Evolutionary conservation across 2,888 invertebrate species (phyloP).

Genomic region (Bellardia bayeri): DNA sequence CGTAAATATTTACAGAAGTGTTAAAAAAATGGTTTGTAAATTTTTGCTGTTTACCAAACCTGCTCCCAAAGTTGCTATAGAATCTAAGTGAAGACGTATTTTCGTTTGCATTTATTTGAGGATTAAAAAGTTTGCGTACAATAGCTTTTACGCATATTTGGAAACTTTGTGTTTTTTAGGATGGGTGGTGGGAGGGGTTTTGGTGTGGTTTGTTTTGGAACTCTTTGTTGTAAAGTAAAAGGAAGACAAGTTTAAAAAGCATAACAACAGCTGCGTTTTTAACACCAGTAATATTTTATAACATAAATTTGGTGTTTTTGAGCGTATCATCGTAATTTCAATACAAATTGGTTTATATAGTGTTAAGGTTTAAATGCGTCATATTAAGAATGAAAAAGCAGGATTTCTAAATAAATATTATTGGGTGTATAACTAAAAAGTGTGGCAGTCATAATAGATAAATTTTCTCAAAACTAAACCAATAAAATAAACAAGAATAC

Average conservation of each 20-base stretch:
- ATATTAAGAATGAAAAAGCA: too few species aligned
- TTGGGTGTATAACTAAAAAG: too few species aligned
- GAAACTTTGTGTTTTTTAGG: not conserved
- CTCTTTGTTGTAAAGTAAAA: slow-evolving; percentile 12
- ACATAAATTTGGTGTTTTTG: not conserved
- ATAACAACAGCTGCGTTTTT: slow-evolving; percentile 6
- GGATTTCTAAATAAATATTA: too few species aligned
- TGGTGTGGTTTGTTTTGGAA: too few species aligned
- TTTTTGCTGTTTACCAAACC: slow-evolving; percentile 69
- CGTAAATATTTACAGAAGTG: slow-evolving; percentile 78
- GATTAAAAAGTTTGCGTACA: slow-evolving; percentile 76
- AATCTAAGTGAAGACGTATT: not conserved
- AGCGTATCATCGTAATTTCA: too few species aligned
- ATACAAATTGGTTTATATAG: too few species aligned
- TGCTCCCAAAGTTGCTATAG: slow-evolving; percentile 11
- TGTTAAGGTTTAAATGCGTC: too few species aligned
- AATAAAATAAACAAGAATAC: too few species aligned
- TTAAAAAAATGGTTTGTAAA: slow-evolving; percentile 77
- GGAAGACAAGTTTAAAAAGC: not conserved
- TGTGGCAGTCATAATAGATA: too few species aligned
- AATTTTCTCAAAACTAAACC: too few species aligned
- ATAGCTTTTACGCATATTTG: slow-evolving; percentile 71
- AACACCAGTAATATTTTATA: not conserved
- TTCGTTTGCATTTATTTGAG: slow-evolving; percentile 48
- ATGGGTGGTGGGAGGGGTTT: too few species aligned